Conservation (phyloP, 2,888 invertebrate genomes). For the Nomada lathburiana region DNA sequence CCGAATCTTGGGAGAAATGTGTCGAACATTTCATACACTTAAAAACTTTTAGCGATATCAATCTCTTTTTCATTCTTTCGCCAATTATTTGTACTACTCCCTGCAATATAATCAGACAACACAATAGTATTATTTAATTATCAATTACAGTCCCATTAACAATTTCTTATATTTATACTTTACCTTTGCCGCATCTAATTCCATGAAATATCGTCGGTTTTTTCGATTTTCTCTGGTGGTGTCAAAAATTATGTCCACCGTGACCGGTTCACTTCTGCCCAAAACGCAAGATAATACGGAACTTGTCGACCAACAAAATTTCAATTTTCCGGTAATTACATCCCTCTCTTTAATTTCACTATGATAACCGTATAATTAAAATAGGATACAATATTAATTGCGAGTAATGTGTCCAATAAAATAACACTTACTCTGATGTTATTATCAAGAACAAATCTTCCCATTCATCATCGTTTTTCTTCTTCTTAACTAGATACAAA, state of each 20-base stretch:
- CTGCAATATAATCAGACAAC: conserved; percentile 14
- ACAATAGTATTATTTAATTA: background rate
- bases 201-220: conserved; percentile 86
- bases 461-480: conserved; percentile 78
- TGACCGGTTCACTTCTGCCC: conserved; percentile 83
- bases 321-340: conserved; percentile 81
- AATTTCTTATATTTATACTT: conserved; percentile 21
- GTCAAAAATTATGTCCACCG: conserved; percentile 87
- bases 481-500: conserved; percentile 82
- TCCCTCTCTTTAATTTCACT: conserved; percentile 86
- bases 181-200: conserved; percentile 86
- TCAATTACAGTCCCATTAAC: background rate
- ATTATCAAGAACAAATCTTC: conserved; percentile 85
- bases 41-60: conserved; percentile 82
- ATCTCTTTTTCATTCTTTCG: conserved; percentile 84
- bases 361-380: conserved; percentile 28
- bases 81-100: conserved; percentile 85
- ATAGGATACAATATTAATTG: conserved; percentile 5
- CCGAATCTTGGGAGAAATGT: conserved; percentile 86
- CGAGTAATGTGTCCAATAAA: background rate
- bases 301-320: conserved; percentile 82
- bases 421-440: conserved; percentile 79
- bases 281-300: conserved; percentile 81
- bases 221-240: conserved; percentile 87
- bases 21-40: conserved; percentile 88